Base-by-base conservation (phyloP, 2,888 invertebrate species). In the Protodeltote pygarga region DNA sequence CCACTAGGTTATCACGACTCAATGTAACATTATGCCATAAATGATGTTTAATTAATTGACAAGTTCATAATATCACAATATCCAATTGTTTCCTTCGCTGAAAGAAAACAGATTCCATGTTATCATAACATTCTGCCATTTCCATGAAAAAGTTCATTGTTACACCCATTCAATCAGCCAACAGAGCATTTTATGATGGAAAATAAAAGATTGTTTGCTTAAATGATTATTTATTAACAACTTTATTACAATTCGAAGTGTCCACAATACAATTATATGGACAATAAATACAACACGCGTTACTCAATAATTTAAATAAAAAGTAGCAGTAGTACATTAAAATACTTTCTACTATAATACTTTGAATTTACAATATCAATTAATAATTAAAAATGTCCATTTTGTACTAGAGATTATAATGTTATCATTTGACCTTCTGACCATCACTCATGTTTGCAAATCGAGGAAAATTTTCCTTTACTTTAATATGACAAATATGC, bases 291-390 rank as follows among this genome's bases (percentile, higher is more conserved):
- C 53, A 66, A 65, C 48, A 66, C 51, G 59, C 60, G 29, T 71
- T 48, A 46, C 33, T 60, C 62, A 75, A 78, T 67, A 60, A 68
- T 73, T 75, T 74, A 64, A 67, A 65, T 52, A 60, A 39, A 50
- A 48, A 34, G 20, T 51, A 50, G 45, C 44, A 34, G 57, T 37
- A 54, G 52, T 60, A 64, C 57, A 60, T 62, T 65, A 64, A 73
- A 77, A 68, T 71, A 70, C 70, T 73, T 73, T 39, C 68, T 69
- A 63, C 45, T 47, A 66, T 59, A 79, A 79, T 79, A 79, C 78
- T 79, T 77, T 41, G 34, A 45, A 55, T 67, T 73, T 62, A 63
- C 37, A 48, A 52, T 58, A n/a, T n/a, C n/a, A n/a, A n/a, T 51
- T 42, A 52, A 49, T 55, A 60, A 51, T 54, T 59, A 46, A 40